Base-by-base conservation (phyloP, 2,113 vertebrate genomes). In the Ifrita kowaldi region DNA sequence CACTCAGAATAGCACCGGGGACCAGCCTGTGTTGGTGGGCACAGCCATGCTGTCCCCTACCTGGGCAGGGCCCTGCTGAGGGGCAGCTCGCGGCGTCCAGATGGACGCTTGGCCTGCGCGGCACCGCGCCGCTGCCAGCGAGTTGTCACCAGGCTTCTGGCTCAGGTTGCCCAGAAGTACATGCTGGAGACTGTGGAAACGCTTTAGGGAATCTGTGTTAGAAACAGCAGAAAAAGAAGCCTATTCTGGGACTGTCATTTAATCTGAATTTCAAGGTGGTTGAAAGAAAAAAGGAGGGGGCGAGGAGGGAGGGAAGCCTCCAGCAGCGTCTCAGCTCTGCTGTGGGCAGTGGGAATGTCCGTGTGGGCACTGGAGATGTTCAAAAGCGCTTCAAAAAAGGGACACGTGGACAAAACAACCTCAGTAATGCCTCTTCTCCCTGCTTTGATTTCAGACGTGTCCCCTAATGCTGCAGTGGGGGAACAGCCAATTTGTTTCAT, bases 1-100 rank as follows among this genome's bases (percentile, higher is more conserved):
- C 13, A 0, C 20, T 75, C 7, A 0, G 73, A 37, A 2, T 1
- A 2, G 46, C 11, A 1, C 0, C 19, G 37, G 33, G 63, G 63
- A 77, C 11, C 5, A 9, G 24, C 1, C 2, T 30, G 39, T 47
- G 24, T 10, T 27, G 65, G 33, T 41, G 50, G 68, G 46, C 42
- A 37, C 0, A 11, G 56, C n/a, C 39, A 7, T 19, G 42, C 16
- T 90, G 19, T 47, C 8, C 2, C 41, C 16, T 83, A 22, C 49
- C 63, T 75, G 73, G 12, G 56, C 3, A 2, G 73, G 65, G 27
- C 33, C 24, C 35, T 11, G 73, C 44, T 24, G 11, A 39, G 64
- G n/a, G 16, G 20, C 49, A 33, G 49, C 33, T 76, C 57, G 3
- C 3, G 0, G 4, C 63, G n/a, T 83, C 44, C 76, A 35, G 49